Conservation (phyloP, 2,113 vertebrate genomes). For the Herpailurus yagouaroundi region DNA sequence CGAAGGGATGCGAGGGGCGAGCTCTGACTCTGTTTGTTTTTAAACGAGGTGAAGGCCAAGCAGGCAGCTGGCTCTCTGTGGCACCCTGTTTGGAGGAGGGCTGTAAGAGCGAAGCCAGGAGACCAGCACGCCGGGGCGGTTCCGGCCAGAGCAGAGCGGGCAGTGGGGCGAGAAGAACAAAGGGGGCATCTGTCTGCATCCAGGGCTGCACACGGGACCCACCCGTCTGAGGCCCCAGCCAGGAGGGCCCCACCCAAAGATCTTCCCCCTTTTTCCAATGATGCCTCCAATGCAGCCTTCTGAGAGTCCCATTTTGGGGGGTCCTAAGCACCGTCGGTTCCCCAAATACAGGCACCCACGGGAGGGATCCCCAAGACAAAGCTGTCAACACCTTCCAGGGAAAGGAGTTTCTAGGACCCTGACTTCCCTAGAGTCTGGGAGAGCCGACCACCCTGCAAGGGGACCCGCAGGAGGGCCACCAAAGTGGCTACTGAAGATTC, state of each 20-base stretch:
- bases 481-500: background rate
- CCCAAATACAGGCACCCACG: background rate
- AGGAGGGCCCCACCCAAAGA: constrained; percentile 66
- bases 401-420: constrained; percentile 11
- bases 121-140: background rate
- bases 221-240: constrained; percentile 46
- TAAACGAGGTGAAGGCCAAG: background rate
- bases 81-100: constrained; percentile 66
- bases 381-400: constrained; percentile 32
- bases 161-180: constrained; percentile 57
- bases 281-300: background rate
- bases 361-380: background rate
- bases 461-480: background rate
- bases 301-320: background rate
- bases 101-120: background rate
- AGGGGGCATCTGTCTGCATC: constrained; percentile 70
- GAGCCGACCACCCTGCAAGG: background rate
- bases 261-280: constrained; percentile 50
- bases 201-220: background rate
- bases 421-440: background rate
- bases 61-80: background rate
- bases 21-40: background rate
- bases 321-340: background rate
- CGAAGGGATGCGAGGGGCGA: constrained; percentile 56
- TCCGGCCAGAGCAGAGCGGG: background rate